These are phyloP conservation scores for Stichopus horrens DNA, from an alignment of 53 echinoderm and acorn worm species.

Conservation along the genomic window DNA sequence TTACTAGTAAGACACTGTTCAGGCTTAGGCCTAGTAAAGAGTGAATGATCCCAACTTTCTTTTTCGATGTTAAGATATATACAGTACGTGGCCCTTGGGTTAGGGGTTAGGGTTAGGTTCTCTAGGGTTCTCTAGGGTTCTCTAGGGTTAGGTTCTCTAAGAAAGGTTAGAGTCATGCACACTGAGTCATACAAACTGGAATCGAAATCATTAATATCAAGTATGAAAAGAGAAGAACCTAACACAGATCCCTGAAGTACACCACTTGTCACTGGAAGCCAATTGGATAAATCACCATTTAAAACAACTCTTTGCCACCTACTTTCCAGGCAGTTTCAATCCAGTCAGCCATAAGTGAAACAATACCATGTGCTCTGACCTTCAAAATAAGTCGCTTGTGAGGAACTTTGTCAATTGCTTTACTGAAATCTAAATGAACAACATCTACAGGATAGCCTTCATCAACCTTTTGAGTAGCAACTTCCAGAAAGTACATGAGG, in stretches of 20 bases:
- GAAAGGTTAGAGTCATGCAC: no score
- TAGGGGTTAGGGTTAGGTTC: no score
- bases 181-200: not conserved
- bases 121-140: no score
- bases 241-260: no score
- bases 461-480: no score
- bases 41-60: no score
- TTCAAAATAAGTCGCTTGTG: not conserved
- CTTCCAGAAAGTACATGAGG: not conserved
- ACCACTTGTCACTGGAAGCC: not conserved
- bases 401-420: slow-evolving; percentile 10
- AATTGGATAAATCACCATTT: not conserved
- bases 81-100: no score
- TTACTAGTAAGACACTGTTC: no score
- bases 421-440: not conserved
- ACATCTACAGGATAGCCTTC: not conserved
- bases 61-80: no score
- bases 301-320: no score
- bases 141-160: no score
- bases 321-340: not conserved
- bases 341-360: not conserved
- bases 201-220: not conserved
- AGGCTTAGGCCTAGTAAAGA: no score
- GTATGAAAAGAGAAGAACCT: not conserved
- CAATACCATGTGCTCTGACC: slow-evolving; percentile 12